Evolutionary conservation across 2,888 invertebrate species (phyloP), one percentile per base, ranked within the genome.

Genomic region (Spodoptera picta): DNA sequence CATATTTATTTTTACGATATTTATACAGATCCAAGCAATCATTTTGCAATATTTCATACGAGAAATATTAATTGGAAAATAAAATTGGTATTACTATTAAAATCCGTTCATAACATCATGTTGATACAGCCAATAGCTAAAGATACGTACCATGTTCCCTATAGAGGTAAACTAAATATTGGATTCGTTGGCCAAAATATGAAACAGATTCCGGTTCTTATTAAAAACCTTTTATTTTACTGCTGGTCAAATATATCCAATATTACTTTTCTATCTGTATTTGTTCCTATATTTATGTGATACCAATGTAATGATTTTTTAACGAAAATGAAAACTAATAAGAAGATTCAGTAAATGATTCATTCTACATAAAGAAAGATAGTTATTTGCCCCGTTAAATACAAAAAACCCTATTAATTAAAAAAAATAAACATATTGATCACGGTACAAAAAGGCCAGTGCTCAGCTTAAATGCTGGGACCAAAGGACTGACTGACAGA

Each of bases 291-390:
- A 50, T 19, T 19, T 43, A 31, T 14, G 43, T 19, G 9, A 31
- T 49, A 58, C 5, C 10, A 41, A 11, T 42, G 52, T 44, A 64
- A 77, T 75, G 71, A 36, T 6, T 31, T 6, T 6, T 53, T 43
- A 48, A 55, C 23, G 14, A 24, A 51, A 55, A 57, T 41, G 57
- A 67, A 53, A 65, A 67, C 24, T 36, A 36, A 36, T 36, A 36
- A 36, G 36, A 6, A 1, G 19, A 19, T 19, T 19, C 1, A 19
- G 1, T 19, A 19, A 19, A 19, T 19, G 19, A 19, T 19, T 19
- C 1, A 19, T 19, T 19, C 19, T 19, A 19, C 19, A 19, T 19
- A 19, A 19, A 19, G 19, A 19, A 19, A 19, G 19, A 19, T 2
- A 19, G 19, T 19, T 19, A 19, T 19, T 19, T 1, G 19, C 19